Percentiles rank a stretch among this genome's conserved stretches.
These are phyloP conservation scores for Corythoichthys intestinalis DNA, from an alignment of 2,113 vertebrate species.

Conservation along the genomic window DNA sequence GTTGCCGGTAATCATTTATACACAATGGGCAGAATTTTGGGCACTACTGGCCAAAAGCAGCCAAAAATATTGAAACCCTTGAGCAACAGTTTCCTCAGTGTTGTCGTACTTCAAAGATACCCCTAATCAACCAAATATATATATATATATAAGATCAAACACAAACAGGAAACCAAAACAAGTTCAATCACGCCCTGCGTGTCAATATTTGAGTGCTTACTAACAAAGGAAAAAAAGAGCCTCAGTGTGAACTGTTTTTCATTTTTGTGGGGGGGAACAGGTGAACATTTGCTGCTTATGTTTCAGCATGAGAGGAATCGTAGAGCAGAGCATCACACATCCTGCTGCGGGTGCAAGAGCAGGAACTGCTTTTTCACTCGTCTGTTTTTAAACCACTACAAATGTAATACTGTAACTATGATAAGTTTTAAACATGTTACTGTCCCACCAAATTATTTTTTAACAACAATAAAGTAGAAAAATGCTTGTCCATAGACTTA, in stretches of 20 bases:
- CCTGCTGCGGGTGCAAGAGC: conserved; percentile 20
- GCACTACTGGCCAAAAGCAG: not conserved
- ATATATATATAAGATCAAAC: conserved; percentile 29
- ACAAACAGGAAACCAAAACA: conserved; percentile 9
- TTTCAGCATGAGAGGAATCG: conserved; percentile 33
- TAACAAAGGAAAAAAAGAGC: conserved; percentile 20
- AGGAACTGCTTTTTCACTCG: no score
- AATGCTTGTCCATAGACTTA: no score
- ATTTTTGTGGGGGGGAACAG: conserved; percentile 32
- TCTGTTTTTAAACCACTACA: no score
- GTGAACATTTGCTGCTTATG: conserved; percentile 43
- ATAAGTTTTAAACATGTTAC: no score
- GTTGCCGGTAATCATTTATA: conserved; percentile 1
- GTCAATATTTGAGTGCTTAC: conserved; percentile 18
- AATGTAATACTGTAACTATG: no score
- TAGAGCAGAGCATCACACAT: conserved; percentile 31
- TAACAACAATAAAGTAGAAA: no score
- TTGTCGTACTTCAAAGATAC: not conserved
- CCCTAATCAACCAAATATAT: conserved; percentile 20
- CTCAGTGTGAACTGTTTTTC: conserved; percentile 14
- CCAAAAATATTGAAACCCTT: not conserved
- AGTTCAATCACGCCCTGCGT: not conserved
- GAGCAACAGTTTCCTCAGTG: not conserved
- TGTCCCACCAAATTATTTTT: no score
- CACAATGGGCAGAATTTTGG: not conserved